A percentile compares a stretch with the other conserved stretches of the same genome.
Conservation (phyloP, 2,113 vertebrate species). For the Malurus melanocephalus region DNA sequence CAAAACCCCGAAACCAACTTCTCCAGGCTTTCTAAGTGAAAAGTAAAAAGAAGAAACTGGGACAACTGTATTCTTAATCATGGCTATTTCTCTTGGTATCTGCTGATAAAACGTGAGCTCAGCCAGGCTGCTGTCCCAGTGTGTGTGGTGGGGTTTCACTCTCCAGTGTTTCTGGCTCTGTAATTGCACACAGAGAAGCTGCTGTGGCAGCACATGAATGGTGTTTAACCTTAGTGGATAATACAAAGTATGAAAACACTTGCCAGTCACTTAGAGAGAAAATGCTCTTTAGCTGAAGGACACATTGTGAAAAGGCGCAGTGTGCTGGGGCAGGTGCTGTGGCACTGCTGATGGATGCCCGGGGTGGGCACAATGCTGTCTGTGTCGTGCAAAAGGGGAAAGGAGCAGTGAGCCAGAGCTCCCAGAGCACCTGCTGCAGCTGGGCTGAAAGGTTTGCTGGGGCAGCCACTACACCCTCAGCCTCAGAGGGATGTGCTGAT, state of each 20-base stretch:
- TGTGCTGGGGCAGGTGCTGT: not conserved
- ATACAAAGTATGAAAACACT: not conserved
- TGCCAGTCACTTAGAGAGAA: not conserved
- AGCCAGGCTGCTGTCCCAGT: not conserved
- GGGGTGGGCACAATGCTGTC: not conserved
- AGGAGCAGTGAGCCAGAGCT: not conserved
- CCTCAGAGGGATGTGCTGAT: not conserved
- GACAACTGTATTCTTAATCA: not conserved
- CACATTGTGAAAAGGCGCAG: fast-evolving
- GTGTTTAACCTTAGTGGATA: not conserved
- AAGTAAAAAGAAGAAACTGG: not conserved
- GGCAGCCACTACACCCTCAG: not conserved
- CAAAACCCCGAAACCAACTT: not conserved
- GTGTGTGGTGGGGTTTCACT: not conserved
- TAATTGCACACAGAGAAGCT: not conserved
- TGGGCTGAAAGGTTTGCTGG: no score
- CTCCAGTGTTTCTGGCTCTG: not conserved
- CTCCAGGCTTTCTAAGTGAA: not conserved
- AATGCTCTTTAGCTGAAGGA: not conserved
- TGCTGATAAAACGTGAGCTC: not conserved
- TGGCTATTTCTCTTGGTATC: not conserved
- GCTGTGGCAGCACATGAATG: not conserved
- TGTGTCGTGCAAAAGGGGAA: not conserved
- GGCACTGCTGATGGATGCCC: not conserved
- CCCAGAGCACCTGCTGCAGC: not conserved